Evolutionary conservation across 2,113 vertebrate species (phyloP).

Genomic region (Cyrtonyx montezumae): DNA sequence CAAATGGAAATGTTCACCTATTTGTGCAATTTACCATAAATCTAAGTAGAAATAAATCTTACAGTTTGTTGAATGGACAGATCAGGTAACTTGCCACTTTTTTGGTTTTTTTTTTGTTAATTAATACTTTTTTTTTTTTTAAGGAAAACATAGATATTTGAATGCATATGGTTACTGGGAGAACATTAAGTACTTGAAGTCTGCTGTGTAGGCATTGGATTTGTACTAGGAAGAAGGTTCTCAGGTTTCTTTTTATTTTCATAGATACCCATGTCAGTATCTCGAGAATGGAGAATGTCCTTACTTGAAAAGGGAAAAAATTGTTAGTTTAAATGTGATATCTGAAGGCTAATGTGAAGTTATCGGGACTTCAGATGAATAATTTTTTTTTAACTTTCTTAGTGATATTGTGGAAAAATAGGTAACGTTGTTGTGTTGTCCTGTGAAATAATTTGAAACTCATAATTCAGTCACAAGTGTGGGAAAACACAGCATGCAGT

Average conservation of each 20-base stretch:
- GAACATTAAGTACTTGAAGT: background rate
- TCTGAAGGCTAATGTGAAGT: background rate
- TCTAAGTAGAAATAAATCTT: background rate
- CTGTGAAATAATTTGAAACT: background rate
- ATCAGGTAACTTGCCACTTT: background rate
- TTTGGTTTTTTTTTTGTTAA: background rate
- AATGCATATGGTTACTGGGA: background rate
- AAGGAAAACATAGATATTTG: background rate
- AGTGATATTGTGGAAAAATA: background rate
- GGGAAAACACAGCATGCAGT: rapidly evolving
- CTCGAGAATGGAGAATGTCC: background rate
- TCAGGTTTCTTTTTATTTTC: background rate
- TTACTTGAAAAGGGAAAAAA: background rate
- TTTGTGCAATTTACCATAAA: background rate
- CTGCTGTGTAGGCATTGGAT: background rate
- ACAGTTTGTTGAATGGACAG: background rate
- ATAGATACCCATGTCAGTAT: background rate
- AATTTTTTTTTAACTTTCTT: background rate
- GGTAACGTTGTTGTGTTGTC: background rate
- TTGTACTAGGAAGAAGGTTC: background rate
- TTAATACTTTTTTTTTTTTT: background rate
- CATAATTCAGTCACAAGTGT: background rate
- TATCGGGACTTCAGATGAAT: background rate
- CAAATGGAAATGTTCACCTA: background rate
- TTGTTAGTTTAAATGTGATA: background rate